A percentile compares a stretch with the other conserved stretches of the same genome.
phyloP scores from a whole-genome alignment of 2,888 invertebrate genomes.

The Eledone cirrhosa region DNA sequence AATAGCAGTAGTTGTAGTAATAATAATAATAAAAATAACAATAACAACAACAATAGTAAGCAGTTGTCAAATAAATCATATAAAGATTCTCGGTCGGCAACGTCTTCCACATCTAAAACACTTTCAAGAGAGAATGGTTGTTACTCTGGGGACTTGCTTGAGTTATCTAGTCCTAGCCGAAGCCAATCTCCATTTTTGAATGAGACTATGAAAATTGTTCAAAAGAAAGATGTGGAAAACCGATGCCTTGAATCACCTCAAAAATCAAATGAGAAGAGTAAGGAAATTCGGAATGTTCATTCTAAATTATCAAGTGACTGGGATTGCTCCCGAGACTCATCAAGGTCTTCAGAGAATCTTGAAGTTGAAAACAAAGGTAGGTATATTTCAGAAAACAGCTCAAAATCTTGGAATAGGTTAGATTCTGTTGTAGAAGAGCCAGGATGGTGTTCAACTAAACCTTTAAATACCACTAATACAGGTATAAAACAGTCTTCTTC shows the following conservation, averaged over 20 bases:
- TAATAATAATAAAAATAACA: not conserved
- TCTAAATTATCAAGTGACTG: conserved; percentile 15
- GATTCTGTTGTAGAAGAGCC: conserved; percentile 2
- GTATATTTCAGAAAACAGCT: conserved; percentile 15
- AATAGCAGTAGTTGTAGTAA: not conserved
- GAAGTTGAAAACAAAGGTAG: conserved; percentile 20
- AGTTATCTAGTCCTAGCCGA: conserved; percentile 10
- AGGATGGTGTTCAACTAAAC: conserved; percentile 16
- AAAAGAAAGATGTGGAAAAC: conserved; percentile 12
- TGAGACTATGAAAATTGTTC: not conserved
- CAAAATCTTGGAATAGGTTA: conserved; percentile 23
- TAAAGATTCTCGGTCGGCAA: conserved; percentile 13
- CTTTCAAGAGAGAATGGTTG: conserved; percentile 20
- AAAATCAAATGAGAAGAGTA: conserved; percentile 7
- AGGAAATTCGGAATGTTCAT: not conserved
- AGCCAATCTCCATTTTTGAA: conserved; percentile 12
- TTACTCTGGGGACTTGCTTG: conserved; percentile 3
- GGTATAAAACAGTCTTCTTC: not conserved
- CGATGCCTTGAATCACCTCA: not conserved
- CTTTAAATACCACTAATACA: not conserved
- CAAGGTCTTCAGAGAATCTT: conserved; percentile 27
- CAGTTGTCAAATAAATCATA: not conserved
- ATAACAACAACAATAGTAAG: not conserved
- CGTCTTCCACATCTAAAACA: conserved; percentile 28
- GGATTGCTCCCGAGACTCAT: conserved; percentile 10